Conservation (phyloP, 2,888 invertebrate species). For the Adelphocoris suturalis region DNA sequence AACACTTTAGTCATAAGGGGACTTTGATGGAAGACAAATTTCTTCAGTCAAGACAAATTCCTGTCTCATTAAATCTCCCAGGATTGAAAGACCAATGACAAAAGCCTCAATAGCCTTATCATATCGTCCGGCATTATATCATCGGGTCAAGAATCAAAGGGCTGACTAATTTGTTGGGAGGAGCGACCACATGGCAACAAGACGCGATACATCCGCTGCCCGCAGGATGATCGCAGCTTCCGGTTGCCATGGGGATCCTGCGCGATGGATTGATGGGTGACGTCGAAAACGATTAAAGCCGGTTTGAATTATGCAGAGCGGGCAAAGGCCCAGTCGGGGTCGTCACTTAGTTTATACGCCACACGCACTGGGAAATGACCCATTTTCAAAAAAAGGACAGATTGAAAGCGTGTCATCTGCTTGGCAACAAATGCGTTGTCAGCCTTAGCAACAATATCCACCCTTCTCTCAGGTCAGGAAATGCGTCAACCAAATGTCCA, state of each 20-base stretch:
- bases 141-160: background rate
- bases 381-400: conserved; percentile 2
- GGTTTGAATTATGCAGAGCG: conserved; percentile 9
- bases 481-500: too few relatives aligned
- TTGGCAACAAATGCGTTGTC: background rate
- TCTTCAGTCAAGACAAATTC: too few relatives aligned
- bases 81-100: background rate
- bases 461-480: background rate
- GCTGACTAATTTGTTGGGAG: background rate
- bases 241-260: conserved; percentile 3
- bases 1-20: too few relatives aligned
- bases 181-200: conserved; percentile 29
- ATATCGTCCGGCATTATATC: background rate
- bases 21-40: too few relatives aligned
- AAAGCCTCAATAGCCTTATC: background rate
- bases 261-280: conserved; percentile 39
- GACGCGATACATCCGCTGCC: conserved; percentile 19
- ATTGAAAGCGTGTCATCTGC: background rate
- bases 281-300: conserved; percentile 18
- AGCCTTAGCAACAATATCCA: conserved; percentile 3
- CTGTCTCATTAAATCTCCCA: too few relatives aligned
- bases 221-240: conserved; percentile 27
- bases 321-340: background rate
- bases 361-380: background rate
- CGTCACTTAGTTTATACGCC: background rate